These are phyloP conservation scores for Halcyon chelicuti DNA, from an alignment of 2,797 vertebrate species.

Conservation along the genomic window DNA sequence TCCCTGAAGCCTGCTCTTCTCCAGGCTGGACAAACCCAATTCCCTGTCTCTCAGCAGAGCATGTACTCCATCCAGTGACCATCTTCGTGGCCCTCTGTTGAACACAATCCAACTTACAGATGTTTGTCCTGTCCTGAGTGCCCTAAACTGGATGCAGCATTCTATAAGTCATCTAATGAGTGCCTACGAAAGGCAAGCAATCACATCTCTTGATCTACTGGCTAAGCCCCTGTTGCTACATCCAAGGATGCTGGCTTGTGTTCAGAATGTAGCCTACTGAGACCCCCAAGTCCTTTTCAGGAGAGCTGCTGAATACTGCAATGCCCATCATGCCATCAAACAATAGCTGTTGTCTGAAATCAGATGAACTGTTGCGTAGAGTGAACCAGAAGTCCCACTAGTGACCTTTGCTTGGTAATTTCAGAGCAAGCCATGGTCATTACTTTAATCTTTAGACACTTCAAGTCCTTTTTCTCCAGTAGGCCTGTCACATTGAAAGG, in stretches of 20 bases:
- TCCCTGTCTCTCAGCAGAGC: background rate
- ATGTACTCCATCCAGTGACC: background rate
- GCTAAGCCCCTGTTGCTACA: background rate
- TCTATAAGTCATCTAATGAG: background rate
- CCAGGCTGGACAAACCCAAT: background rate
- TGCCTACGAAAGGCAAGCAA: background rate
- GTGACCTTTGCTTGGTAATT: background rate
- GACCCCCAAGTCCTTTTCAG: background rate
- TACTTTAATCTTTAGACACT: background rate
- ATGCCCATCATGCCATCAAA: background rate
- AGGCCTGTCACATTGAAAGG: background rate
- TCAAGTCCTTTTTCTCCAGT: background rate
- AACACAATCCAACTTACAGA: background rate
- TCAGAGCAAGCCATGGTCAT: background rate
- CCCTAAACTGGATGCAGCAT: background rate
- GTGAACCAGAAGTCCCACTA: background rate
- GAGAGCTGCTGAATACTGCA: background rate
- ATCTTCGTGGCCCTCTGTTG: background rate
- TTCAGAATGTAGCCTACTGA: background rate
- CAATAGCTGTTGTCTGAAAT: background rate
- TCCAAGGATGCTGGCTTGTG: background rate
- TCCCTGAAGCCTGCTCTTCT: background rate
- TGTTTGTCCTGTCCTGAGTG: background rate
- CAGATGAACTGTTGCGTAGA: background rate
- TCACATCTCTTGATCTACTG: background rate